Conservation (phyloP, 2,888 invertebrate species). For the Limnephilus auricula region DNA sequence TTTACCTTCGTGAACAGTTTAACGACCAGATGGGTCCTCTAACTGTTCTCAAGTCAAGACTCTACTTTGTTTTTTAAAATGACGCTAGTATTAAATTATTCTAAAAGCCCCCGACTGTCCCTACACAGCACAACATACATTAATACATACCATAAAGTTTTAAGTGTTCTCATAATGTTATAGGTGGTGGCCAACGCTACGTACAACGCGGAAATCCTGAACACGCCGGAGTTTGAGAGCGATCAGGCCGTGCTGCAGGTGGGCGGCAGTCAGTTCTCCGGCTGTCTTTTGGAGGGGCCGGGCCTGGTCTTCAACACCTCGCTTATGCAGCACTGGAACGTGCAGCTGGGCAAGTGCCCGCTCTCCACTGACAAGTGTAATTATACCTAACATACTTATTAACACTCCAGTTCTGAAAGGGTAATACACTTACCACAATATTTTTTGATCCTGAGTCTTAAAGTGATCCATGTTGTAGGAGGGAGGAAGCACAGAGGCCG, state of each 20-base stretch:
- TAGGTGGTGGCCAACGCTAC: slow-evolving; percentile 88
- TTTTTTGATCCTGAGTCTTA: no score
- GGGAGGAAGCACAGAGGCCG: no score
- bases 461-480: no score
- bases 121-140: no score
- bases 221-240: slow-evolving; percentile 84
- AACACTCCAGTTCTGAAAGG: not conserved
- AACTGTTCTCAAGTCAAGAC: no score
- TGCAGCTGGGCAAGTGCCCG: slow-evolving; percentile 87
- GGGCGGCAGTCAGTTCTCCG: slow-evolving; percentile 89
- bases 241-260: slow-evolving; percentile 86
- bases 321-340: slow-evolving; percentile 81
- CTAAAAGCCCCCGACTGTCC: no score
- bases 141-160: no score
- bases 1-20: no score
- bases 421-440: no score
- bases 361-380: slow-evolving; percentile 85
- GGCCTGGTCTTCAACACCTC: slow-evolving; percentile 86
- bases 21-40: no score
- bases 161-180: not conserved
- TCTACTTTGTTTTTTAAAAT: no score
- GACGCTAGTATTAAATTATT: no score
- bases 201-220: slow-evolving; percentile 86
- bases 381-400: slow-evolving; percentile 67
- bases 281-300: slow-evolving; percentile 92